Conservation (phyloP, 2,888 invertebrate species). For the Drosophila subquinaria region DNA sequence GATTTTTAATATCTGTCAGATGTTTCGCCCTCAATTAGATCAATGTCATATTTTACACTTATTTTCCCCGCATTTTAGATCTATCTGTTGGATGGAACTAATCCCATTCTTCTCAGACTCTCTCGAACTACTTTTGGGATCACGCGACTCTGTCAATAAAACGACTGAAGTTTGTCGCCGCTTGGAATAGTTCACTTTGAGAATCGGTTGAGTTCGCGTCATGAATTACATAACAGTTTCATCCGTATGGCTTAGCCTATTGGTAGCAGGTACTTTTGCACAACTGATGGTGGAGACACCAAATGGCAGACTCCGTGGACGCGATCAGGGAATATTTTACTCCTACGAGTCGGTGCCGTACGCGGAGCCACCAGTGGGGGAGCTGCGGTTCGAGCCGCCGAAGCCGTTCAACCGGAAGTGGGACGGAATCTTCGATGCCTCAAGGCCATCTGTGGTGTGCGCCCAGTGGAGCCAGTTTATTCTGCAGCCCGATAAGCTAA, state of each 20-base stretch:
- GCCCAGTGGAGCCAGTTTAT: constrained; percentile 88
- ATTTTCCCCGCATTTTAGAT: background rate
- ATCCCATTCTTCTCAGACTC: constrained; percentile 6
- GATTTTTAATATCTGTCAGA: background rate
- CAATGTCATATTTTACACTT: constrained; percentile 18
- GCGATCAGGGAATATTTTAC: constrained; percentile 84
- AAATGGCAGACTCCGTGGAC: constrained; percentile 76
- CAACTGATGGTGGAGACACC: constrained; percentile 63
- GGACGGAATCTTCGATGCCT: constrained; percentile 86
- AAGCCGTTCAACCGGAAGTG: constrained; percentile 63
- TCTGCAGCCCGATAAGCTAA: constrained; percentile 58
- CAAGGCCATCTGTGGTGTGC: constrained; percentile 87
- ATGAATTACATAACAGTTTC: constrained; percentile 4
- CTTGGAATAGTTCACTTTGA: constrained; percentile 7
- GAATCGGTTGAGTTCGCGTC: constrained; percentile 4
- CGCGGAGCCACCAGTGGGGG: constrained; percentile 89
- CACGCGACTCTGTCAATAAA: constrained; percentile 1
- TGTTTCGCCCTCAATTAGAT: background rate
- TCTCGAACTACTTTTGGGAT: background rate
- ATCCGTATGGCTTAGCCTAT: background rate
- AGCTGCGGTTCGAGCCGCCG: constrained; percentile 87
- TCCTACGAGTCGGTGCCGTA: constrained; percentile 90
- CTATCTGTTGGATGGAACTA: constrained; percentile 1
- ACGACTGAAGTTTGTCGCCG: background rate
- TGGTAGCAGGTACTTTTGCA: constrained; percentile 10